These are phyloP conservation scores for Dasysyrphus tricinctus DNA, from an alignment of 2,888 invertebrate genomes.

Conservation along the genomic window DNA sequence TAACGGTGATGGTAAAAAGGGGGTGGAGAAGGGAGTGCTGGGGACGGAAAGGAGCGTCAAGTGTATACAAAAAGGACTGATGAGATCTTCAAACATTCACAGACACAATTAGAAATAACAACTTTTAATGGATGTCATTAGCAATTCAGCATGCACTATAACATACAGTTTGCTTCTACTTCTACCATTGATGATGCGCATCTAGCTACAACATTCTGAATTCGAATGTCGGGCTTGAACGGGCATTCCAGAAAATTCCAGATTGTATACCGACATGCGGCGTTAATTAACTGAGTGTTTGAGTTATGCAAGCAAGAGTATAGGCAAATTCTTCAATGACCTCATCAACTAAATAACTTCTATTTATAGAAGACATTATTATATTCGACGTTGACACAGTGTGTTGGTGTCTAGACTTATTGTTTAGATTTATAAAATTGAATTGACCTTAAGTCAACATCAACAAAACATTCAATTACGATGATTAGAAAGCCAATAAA, in stretches of 20 bases:
- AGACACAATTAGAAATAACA: slow-evolving; percentile 71
- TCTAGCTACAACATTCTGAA: neutral
- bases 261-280: slow-evolving; percentile 43
- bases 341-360: slow-evolving; percentile 32
- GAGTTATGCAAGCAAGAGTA: slow-evolving; percentile 35
- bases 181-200: slow-evolving; percentile 1
- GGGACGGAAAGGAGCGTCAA: slow-evolving; percentile 1
- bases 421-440: neutral
- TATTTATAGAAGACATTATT: neutral
- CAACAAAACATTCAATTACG: no score
- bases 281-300: slow-evolving; percentile 58
- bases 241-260: slow-evolving; percentile 9
- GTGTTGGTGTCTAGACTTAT: slow-evolving; percentile 3
- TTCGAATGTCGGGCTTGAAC: neutral
- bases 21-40: neutral
- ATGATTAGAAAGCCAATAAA: no score
- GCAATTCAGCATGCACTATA: slow-evolving; percentile 49
- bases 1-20: neutral
- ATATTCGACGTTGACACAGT: neutral
- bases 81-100: slow-evolving; percentile 52
- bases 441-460: neutral
- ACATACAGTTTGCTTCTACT: no score
- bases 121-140: slow-evolving; percentile 73
- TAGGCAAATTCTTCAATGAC: slow-evolving; percentile 43
- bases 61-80: slow-evolving; percentile 45